A percentile compares a stretch with the other conserved stretches of the same genome.
Evolutionary conservation across 1,140 invertebrate species (phyloP).

Genomic region (Sarcophaga peregrina): DNA sequence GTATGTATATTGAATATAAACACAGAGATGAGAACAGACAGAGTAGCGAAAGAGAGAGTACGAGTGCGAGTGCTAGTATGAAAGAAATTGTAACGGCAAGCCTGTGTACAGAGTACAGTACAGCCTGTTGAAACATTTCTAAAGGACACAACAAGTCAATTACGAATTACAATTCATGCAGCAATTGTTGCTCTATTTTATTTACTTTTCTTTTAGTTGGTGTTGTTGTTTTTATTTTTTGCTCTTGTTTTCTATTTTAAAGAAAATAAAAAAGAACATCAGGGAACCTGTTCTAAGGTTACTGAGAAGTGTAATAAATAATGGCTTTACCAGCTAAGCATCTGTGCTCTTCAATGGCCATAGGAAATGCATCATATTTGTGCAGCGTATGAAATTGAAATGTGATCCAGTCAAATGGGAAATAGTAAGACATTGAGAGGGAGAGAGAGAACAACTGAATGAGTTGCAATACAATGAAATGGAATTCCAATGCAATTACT

Average conservation of each 20-base stretch:
- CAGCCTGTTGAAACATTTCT: not conserved
- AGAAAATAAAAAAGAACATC: not conserved
- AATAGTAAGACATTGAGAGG: not conserved
- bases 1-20: too few relatives aligned
- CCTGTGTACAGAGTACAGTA: too few relatives aligned
- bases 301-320: not conserved
- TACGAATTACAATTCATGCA: not conserved
- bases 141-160: conserved; percentile 8
- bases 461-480: too few relatives aligned
- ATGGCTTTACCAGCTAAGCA: not conserved
- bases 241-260: too few relatives aligned
- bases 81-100: too few relatives aligned
- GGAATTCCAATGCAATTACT: too few relatives aligned
- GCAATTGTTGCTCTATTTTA: not conserved
- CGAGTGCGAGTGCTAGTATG: not conserved
- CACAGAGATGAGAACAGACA: not conserved
- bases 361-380: not conserved
- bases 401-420: not conserved
- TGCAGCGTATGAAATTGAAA: not conserved
- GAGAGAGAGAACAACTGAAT: too few relatives aligned
- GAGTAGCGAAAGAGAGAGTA: not conserved
- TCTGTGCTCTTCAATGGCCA: not conserved
- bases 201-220: too few relatives aligned
- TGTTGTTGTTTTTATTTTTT: too few relatives aligned
- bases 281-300: not conserved